Evolutionary conservation across 2,888 invertebrate genomes (phyloP), one percentile per base, ranked within the genome.

Genomic region (Ornithoptera alexandrae): DNA sequence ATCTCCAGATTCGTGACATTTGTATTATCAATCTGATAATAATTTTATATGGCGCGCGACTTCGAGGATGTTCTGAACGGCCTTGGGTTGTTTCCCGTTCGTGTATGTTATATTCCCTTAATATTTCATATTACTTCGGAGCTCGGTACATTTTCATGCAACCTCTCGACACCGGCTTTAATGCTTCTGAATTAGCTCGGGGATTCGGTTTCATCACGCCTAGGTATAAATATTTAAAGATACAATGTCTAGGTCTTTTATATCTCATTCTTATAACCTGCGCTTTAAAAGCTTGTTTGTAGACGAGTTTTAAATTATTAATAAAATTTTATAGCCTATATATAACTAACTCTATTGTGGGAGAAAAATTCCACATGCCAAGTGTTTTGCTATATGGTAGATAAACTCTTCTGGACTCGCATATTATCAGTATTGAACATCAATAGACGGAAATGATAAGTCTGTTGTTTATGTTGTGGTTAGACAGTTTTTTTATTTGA

Each of bases 111-210:
- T 39, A 69, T 66, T 57, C 24, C 57, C 30, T 59, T 65, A 30
- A 65, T 65, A 62, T 65, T 62, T 69, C 58, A 62, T 66, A 69
- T 62, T 62, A 62, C 69, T 62, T 62, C 46, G n/a, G 62, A 42
- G 58, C 62, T 64, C 64, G 59, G 64, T 64, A 68, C 61, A 66
- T 66, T 69, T 59, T 66, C 59, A 59, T 69, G 62, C 57, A 50
- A 58, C 50, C 69, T 66, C 69, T 62, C 65, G 69, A 62, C 69
- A 57, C 62, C 61, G 62, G 22, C 69, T 58, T 62, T 65, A 66
- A 69, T 58, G 69, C 69, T 60, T 60, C 68, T 58, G 58, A 69
- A 69, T 69, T 69, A 69, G 69, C 69, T 66, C 65, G 58, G 65
- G 62, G 69, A 69, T 62, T 62, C 62, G 53, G 53, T 60, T 68